Percentiles rank a stretch among this genome's conserved stretches.
Conservation (phyloP, 1,140 invertebrate genomes). For the Acromyrmex echinatior region DNA sequence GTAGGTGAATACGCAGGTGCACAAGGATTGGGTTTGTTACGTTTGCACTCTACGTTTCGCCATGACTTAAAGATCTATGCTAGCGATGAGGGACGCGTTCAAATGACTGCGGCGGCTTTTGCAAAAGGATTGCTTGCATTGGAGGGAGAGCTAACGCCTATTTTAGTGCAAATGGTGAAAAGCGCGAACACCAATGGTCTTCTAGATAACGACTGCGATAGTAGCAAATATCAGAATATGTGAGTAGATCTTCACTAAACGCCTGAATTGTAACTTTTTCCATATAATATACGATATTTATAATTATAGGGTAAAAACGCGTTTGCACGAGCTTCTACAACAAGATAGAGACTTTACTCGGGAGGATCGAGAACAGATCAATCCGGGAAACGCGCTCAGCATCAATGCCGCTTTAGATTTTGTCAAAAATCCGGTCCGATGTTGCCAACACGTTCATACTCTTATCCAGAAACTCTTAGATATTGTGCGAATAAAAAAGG, state of each 20-base stretch:
- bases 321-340: slow-evolving; percentile 97
- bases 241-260: slow-evolving; percentile 87
- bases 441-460: slow-evolving; percentile 95
- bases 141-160: slow-evolving; percentile 99
- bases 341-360: slow-evolving; percentile 95
- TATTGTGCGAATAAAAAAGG: slow-evolving; percentile 94
- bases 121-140: slow-evolving; percentile 98
- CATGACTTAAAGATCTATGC: slow-evolving; percentile 99
- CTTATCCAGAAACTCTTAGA: slow-evolving; percentile 95
- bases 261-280: background rate
- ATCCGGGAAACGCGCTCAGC: slow-evolving; percentile 95
- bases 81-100: slow-evolving; percentile 99
- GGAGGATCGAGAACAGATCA: slow-evolving; percentile 95
- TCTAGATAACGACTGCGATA: slow-evolving; percentile 99
- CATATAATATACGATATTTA: background rate
- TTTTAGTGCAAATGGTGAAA: slow-evolving; percentile 99
- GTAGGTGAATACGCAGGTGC: slow-evolving; percentile 95
- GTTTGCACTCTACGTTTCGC: slow-evolving; percentile 98
- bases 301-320: slow-evolving; percentile 95
- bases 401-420: slow-evolving; percentile 96
- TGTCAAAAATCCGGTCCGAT: slow-evolving; percentile 98
- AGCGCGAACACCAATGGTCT: slow-evolving; percentile 99
- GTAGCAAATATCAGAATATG: slow-evolving; percentile 98
- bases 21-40: slow-evolving; percentile 96
- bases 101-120: slow-evolving; percentile 99